These are phyloP conservation scores for Oostethus manadensis DNA, from an alignment of 2,113 vertebrate species.

Conservation along the genomic window DNA sequence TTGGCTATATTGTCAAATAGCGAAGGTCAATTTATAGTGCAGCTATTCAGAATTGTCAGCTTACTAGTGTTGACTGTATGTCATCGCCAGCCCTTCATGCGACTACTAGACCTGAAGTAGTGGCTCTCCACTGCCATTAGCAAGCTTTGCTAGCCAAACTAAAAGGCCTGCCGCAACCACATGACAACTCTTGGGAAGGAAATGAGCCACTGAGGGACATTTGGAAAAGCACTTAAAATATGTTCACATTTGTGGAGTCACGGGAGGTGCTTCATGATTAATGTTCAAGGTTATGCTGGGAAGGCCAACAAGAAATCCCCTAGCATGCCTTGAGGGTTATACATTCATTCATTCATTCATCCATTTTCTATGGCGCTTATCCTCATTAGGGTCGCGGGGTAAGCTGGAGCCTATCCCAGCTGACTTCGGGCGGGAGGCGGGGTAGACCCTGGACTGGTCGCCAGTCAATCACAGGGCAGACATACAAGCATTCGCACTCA, in stretches of 20 bases:
- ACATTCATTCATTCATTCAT: no score
- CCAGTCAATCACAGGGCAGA: no score
- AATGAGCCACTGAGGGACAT: slow-evolving; percentile 5
- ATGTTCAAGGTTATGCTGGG: slow-evolving; percentile 13
- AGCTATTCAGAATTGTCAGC: background rate
- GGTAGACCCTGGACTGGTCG: no score
- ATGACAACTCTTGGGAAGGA: background rate
- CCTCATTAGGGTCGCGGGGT: no score
- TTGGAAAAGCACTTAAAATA: slow-evolving; percentile 4
- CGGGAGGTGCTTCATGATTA: slow-evolving; percentile 13
- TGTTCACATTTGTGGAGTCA: slow-evolving; percentile 23
- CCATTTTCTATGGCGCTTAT: no score
- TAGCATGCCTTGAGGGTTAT: no score
- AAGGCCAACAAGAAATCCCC: no score
- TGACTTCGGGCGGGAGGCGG: no score
- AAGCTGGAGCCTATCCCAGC: no score
- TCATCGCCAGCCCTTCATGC: slow-evolving; percentile 7
- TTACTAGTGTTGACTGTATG: background rate
- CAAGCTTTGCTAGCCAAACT: slow-evolving; percentile 12
- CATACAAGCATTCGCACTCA: no score
- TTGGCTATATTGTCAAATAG: background rate
- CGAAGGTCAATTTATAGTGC: no score
- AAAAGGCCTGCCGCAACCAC: background rate
- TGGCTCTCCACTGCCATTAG: background rate
- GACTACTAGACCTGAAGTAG: background rate